Evolutionary conservation across 2,797 vertebrate species (phyloP), one percentile per base, ranked within the genome.

Genomic region (Poeciliopsis infans): DNA sequence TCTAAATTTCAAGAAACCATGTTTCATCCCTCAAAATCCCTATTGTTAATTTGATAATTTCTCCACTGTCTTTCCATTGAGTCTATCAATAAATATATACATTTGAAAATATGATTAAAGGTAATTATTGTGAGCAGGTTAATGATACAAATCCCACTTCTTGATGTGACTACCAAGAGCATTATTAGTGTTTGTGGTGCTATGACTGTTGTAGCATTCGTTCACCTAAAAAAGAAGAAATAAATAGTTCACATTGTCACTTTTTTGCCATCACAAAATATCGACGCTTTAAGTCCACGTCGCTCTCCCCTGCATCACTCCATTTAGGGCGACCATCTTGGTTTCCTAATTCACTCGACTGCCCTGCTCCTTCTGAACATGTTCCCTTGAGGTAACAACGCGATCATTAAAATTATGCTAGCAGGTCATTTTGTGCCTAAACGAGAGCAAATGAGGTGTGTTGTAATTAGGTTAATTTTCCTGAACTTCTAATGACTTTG

Each of bases 401-500:
- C 15, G 15, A 61, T 33, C 28, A 33, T 61, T 61, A 25, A 33
- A 61, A 33, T 33, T 61, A 33, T 33, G 33, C 61, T 7, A 36
- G 61, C 31, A 66, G 61, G 59, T 66, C 16, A 10, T 66, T 66
- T 66, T 66, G 61, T 36, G 61, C 16, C 61, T 61, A 61, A 61
- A 61, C 5, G 57, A 61, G 28, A 33, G 28, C 13, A 61, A 61
- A 61, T 33, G 28, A 61, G 57, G 57, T 61, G 28, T 61, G 57
- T 16, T 61, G 6, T 61, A 25, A 61, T 61, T 31, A 61, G 33
- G 61, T 36, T 66, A 66, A 66, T 66, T 36, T 36, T 36, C 61
- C 31, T 66, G 31, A 66, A 25, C 61, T 66, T 66, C 20, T 66
- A 20, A 66, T 36, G 28, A 61, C 57, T 61, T 61, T 36, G 3